Conservation (phyloP, 2,113 vertebrate species). For the Archocentrus centrarchus region DNA sequence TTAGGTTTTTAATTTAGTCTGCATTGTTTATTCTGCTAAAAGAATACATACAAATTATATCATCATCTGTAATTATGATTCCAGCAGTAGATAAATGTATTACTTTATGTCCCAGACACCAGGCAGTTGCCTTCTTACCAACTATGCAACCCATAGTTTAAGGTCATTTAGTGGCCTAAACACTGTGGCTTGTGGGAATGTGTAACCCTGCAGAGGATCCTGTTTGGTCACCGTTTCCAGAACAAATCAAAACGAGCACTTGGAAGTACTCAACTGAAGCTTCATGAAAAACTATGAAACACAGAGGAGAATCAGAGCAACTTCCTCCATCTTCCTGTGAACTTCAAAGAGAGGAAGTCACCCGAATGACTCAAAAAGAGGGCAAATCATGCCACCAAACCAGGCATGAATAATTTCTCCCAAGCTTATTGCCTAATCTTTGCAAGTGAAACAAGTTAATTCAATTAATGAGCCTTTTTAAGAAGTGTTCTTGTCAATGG, state of each 20-base stretch:
- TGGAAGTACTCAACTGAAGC: not conserved
- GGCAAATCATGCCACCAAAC: not conserved
- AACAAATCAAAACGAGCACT: not conserved
- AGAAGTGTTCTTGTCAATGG: not conserved
- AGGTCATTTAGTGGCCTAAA: not conserved
- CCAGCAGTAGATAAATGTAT: not conserved
- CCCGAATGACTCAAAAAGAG: not conserved
- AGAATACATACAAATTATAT: not conserved
- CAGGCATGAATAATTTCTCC: not conserved
- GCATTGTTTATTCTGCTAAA: not conserved
- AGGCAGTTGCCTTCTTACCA: not conserved
- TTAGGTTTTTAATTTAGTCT: not conserved
- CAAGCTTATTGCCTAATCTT: not conserved
- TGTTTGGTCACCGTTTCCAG: not conserved
- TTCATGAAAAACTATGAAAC: not conserved
- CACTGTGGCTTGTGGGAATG: not conserved
- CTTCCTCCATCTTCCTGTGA: constrained; percentile 4
- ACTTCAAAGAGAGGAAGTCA: constrained; percentile 7
- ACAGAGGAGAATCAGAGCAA: not conserved
- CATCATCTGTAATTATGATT: not conserved
- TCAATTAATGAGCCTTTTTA: not conserved
- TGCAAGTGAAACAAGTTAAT: not conserved
- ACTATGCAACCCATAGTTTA: not conserved
- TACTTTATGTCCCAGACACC: not conserved
- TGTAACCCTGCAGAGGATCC: not conserved